These are phyloP conservation scores for Thripadectes ignobilis DNA, from an alignment of 2,797 vertebrate species.

Conservation along the genomic window DNA sequence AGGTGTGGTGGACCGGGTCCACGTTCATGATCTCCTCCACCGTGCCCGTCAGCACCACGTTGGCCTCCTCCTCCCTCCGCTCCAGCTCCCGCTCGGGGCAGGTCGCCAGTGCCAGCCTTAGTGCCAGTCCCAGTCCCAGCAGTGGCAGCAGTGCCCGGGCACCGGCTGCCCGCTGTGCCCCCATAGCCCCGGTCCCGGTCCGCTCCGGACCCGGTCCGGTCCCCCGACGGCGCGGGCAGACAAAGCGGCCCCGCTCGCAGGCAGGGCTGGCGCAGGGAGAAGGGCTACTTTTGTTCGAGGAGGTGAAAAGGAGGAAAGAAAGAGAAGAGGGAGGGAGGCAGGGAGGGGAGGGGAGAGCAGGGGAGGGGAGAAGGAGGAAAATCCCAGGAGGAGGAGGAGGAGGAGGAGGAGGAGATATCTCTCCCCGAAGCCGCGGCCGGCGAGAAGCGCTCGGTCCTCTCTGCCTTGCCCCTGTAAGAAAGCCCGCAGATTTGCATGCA, in stretches of 20 bases:
- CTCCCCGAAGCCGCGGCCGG: background rate
- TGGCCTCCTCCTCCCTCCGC: constrained; percentile 91
- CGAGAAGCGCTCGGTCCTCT: background rate
- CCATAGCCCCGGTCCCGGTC: constrained; percentile 68
- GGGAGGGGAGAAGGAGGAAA: constrained; percentile 37
- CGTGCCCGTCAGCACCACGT: constrained; percentile 94
- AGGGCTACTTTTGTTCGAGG: constrained; percentile 46
- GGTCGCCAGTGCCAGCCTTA: constrained; percentile 19
- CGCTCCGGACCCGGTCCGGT: background rate
- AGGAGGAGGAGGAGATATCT: constrained; percentile 41
- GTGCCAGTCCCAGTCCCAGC: background rate
- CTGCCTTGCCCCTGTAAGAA: constrained; percentile 36
- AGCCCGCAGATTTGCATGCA: constrained; percentile 81
- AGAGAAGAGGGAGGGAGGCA: constrained; percentile 20
- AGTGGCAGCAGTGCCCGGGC: constrained; percentile 67
- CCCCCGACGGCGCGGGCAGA: background rate
- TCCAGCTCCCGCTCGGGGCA: constrained; percentile 92
- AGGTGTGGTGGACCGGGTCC: constrained; percentile 95
- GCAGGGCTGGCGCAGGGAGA: background rate
- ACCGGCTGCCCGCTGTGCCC: background rate
- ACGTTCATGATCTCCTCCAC: constrained; percentile 97
- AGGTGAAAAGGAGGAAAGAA: constrained; percentile 50
- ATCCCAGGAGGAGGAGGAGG: constrained; percentile 30
- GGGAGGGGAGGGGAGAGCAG: background rate
- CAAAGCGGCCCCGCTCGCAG: constrained; percentile 3